phyloP scores from a whole-genome alignment of 2,888 invertebrate species.

The Adelognathus sp. region DNA sequence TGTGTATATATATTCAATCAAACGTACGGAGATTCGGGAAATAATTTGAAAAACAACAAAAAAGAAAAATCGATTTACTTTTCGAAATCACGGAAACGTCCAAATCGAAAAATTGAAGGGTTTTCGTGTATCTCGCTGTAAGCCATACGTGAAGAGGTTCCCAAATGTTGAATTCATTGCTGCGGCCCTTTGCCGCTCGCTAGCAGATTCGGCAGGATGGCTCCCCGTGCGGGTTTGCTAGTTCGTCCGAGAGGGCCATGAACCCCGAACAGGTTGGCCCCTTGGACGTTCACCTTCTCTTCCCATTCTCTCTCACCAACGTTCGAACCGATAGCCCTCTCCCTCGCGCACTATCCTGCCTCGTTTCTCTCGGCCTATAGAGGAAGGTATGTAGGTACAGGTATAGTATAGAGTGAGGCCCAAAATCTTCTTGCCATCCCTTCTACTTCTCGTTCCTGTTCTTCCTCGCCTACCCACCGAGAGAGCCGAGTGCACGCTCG shows the following conservation, averaged over 20 bases:
- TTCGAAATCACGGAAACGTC: no score
- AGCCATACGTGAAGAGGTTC: constrained; percentile 22
- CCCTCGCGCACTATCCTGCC: constrained; percentile 39
- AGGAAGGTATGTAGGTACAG: constrained; percentile 46
- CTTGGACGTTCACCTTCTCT: constrained; percentile 81
- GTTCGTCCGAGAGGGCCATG: constrained; percentile 79
- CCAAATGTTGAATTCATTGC: constrained; percentile 21
- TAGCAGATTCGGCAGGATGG: constrained; percentile 50
- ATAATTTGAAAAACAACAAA: no score
- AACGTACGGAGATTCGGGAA: no score
- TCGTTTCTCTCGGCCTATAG: constrained; percentile 42
- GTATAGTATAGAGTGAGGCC: constrained; percentile 33
- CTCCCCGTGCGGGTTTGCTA: constrained; percentile 73
- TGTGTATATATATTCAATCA: no score
- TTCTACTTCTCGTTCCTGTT: constrained; percentile 50
- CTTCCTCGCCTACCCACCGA: constrained; percentile 58
- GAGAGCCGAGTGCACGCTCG: constrained; percentile 49
- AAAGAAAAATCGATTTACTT: no score
- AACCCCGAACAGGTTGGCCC: constrained; percentile 81
- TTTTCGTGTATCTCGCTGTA: no score
- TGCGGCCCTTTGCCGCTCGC: constrained; percentile 46
- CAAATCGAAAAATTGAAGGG: no score
- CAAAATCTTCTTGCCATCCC: constrained; percentile 53
- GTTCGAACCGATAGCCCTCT: constrained; percentile 58
- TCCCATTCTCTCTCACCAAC: constrained; percentile 64